Conservation (phyloP, 2,113 vertebrate genomes). For the Lathamus discolor region DNA sequence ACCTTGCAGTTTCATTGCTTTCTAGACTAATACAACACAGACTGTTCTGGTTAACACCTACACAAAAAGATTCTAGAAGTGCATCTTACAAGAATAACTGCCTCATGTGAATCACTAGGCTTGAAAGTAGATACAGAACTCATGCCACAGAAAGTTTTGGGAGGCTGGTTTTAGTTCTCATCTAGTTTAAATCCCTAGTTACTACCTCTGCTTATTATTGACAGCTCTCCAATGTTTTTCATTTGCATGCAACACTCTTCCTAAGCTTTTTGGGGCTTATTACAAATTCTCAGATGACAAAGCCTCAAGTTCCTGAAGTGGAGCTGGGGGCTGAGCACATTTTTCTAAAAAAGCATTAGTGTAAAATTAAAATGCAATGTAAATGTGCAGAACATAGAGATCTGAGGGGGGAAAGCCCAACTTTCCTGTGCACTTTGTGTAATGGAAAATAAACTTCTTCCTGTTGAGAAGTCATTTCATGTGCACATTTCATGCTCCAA, state of each 20-base stretch:
- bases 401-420: neutral
- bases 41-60: neutral
- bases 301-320: neutral
- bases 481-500: conserved; percentile 1
- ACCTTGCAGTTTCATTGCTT: neutral
- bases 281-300: neutral
- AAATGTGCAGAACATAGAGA: neutral
- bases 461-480: neutral
- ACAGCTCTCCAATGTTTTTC: neutral
- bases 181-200: neutral
- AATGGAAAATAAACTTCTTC: neutral
- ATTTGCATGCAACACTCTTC: neutral
- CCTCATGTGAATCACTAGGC: neutral
- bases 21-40: neutral
- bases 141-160: neutral
- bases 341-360: neutral
- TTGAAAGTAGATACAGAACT: neutral
- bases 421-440: neutral
- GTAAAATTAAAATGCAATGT: conserved; percentile 6
- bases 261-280: neutral
- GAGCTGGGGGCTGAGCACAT: neutral
- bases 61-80: neutral
- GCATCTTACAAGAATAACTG: neutral
- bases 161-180: neutral
- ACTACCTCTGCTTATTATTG: neutral